phyloP scores from a whole-genome alignment of 2,888 invertebrate genomes.

The Cheilosia variabilis region DNA sequence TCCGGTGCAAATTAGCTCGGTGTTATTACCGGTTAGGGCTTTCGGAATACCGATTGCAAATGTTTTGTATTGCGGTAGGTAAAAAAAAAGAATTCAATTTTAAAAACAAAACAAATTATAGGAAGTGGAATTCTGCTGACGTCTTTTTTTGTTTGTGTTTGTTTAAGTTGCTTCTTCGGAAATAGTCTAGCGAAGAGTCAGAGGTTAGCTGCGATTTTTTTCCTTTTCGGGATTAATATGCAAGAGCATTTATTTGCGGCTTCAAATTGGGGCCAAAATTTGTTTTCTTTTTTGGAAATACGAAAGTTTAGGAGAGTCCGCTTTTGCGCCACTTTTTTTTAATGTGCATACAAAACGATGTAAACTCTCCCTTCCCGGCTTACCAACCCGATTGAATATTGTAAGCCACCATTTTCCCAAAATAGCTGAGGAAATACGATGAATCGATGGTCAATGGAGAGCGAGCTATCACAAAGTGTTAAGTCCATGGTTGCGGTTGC shows the following conservation, averaged over 20 bases:
- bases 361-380: too few relatives aligned
- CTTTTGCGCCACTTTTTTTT: too few relatives aligned
- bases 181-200: conserved; percentile 9
- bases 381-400: too few relatives aligned
- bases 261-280: too few relatives aligned
- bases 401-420: too few relatives aligned
- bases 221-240: background rate
- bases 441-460: too few relatives aligned
- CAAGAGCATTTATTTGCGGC: background rate
- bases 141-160: background rate
- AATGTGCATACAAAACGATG: too few relatives aligned
- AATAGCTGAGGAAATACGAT: too few relatives aligned
- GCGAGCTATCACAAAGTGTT: too few relatives aligned
- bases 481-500: too few relatives aligned
- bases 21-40: background rate
- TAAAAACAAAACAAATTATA: background rate
- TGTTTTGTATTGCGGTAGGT: conserved; percentile 1
- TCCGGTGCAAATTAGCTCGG: conserved; percentile 59
- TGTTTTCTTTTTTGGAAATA: too few relatives aligned
- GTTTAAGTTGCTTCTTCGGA: background rate
- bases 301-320: too few relatives aligned
- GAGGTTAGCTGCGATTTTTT: background rate
- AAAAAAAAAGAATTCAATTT: background rate
- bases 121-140: conserved; percentile 10
- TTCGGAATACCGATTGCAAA: conserved; percentile 4